Conservation (phyloP, 1,140 invertebrate genomes). For the Hyphantria cunea region DNA sequence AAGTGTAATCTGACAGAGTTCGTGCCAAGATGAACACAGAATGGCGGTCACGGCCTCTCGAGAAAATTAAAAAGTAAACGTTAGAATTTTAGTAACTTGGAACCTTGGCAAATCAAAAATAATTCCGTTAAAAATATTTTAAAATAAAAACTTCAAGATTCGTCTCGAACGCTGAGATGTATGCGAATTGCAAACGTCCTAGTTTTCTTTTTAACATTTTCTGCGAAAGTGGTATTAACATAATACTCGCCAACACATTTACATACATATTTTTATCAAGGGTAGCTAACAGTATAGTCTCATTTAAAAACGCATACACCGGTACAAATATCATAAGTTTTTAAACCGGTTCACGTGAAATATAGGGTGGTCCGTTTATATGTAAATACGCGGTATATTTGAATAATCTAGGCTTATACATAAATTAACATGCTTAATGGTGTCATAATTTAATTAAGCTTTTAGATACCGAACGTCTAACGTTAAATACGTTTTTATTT, state of each 20-base stretch:
- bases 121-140: too few species aligned
- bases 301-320: constrained; percentile 10
- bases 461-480: neutral
- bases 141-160: too few species aligned
- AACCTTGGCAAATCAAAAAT: too few species aligned
- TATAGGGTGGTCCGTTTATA: constrained; percentile 36
- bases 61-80: constrained; percentile 17
- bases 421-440: constrained; percentile 24
- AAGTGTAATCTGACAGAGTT: constrained; percentile 32
- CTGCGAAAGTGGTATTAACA: constrained; percentile 21
- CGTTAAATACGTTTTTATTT: too few species aligned
- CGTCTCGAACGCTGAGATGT: neutral
- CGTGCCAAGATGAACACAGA: constrained; percentile 20
- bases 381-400: constrained; percentile 28
- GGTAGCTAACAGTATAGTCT: constrained; percentile 30
- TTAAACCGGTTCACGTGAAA: constrained; percentile 4
- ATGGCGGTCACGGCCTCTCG: constrained; percentile 20
- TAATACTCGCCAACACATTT: constrained; percentile 12
- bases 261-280: constrained; percentile 29
- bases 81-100: neutral
- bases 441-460: neutral
- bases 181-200: constrained; percentile 10
- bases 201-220: constrained; percentile 13
- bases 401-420: constrained; percentile 11
- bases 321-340: neutral